Base-by-base conservation (phyloP, 2,888 invertebrate genomes). In the Selenia dentaria region DNA sequence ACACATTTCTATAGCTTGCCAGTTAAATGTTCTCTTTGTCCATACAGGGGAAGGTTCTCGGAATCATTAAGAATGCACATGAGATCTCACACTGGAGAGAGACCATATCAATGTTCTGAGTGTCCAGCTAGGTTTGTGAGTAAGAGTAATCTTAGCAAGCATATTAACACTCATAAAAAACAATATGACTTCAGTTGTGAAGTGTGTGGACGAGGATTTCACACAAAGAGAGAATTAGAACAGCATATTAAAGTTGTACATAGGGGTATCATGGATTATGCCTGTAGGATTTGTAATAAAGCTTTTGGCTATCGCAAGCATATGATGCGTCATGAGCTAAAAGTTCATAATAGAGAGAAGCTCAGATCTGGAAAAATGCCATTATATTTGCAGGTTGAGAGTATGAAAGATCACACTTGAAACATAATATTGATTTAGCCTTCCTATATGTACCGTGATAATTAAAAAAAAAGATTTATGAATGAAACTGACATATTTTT, bases 61-160 rank as follows among this genome's bases (percentile, higher is more conserved):
- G 83, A 84, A 42, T 82, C 83, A 0, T 51, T 90, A 0, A 89
- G 83, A 61, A 75, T 86, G 78, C 90, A 90, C 22, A 88, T 90
- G 87, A 69, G 86, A 3, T 57, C 71, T 0, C 90, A 90, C 31
- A 88, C 88, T 0, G 88, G 88, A 0, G 88, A 89, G 40, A 86
- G 77, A 41, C 85, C 85, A 0, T 88, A 87, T 31, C 81, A 82
- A 54, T 90, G 90, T 51, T 51, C 74, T 0, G 66, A 79, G 43
- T 90, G 90, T 43, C 79, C 87, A 1, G 64, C 76, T 1, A 64
- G 78, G 28, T 89, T 85, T 62, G 75, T 84, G 0, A 86, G 59
- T 52, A 87, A 85, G 48, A 89, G 89, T 50, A 90, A 90, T 63
- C 65, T 90, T 0, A 88, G 83, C 27, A 84, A 79, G 57, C 90